Evolutionary conservation across 2,888 invertebrate genomes (phyloP).

Genomic region (Labia minor): DNA sequence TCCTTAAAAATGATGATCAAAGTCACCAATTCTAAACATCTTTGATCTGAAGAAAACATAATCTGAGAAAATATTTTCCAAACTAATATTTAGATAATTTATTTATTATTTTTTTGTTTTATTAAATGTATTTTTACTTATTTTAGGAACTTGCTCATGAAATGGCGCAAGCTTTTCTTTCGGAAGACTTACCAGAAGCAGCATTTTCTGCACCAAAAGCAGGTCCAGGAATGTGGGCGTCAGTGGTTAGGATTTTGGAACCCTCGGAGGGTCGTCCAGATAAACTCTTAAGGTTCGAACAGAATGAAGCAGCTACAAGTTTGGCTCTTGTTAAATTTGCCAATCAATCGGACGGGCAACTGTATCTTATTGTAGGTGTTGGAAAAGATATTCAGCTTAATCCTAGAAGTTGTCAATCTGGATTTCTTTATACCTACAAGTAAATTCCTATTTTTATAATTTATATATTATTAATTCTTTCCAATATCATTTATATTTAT

Average conservation of each 20-base stretch:
- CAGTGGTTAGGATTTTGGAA: slow-evolving; percentile 73
- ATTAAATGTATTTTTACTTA: neutral
- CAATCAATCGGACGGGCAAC: slow-evolving; percentile 47
- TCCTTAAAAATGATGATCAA: too few relatives aligned
- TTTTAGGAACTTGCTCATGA: slow-evolving; percentile 73
- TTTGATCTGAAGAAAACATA: too few relatives aligned
- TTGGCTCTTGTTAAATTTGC: slow-evolving; percentile 72
- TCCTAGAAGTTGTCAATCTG: slow-evolving; percentile 50
- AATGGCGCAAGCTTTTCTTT: slow-evolving; percentile 94
- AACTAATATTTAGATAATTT: too few relatives aligned
- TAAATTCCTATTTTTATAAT: slow-evolving; percentile 30
- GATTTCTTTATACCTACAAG: slow-evolving; percentile 80
- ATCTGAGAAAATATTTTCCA: too few relatives aligned
- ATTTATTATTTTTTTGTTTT: too few relatives aligned
- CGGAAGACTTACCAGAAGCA: slow-evolving; percentile 87
- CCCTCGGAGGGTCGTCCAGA: slow-evolving; percentile 71
- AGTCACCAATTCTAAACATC: too few relatives aligned
- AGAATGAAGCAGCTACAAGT: slow-evolving; percentile 93
- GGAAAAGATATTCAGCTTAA: slow-evolving; percentile 83
- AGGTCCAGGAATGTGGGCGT: slow-evolving; percentile 93
- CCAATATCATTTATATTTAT: too few relatives aligned
- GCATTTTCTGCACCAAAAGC: slow-evolving; percentile 94
- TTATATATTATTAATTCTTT: too few relatives aligned
- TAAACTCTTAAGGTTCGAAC: slow-evolving; percentile 70
- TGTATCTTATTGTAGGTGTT: slow-evolving; percentile 72